Evolutionary conservation across 2,797 vertebrate genomes (phyloP).

Genomic region (Semotilus atromaculatus): DNA sequence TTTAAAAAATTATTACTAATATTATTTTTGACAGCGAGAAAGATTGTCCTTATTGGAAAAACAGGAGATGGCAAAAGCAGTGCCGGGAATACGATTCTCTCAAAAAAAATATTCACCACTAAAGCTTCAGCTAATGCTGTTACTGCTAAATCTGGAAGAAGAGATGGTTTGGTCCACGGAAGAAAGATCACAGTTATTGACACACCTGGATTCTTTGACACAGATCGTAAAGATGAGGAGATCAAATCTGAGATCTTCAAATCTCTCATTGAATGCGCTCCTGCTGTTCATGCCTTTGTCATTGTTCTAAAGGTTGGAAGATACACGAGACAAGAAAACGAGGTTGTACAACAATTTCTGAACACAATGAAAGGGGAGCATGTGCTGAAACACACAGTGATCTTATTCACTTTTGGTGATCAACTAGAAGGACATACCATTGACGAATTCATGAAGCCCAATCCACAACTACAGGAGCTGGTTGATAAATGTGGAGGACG

Average conservation of each 20-base stretch:
- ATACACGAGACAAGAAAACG: slow-evolving; percentile 61
- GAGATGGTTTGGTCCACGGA: neutral
- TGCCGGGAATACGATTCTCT: neutral
- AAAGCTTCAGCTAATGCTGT: neutral
- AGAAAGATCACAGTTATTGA: neutral
- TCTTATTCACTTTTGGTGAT: slow-evolving; percentile 25
- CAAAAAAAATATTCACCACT: neutral
- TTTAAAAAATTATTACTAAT: no score
- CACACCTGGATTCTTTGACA: slow-evolving; percentile 27
- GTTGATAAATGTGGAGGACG: slow-evolving; percentile 37
- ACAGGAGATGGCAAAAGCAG: neutral
- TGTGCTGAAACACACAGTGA: slow-evolving; percentile 48
- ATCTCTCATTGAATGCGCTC: neutral
- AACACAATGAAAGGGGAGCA: slow-evolving; percentile 50
- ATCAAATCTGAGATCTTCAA: neutral
- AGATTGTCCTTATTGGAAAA: neutral
- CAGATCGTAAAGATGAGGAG: neutral
- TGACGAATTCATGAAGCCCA: neutral
- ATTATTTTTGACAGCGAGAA: neutral
- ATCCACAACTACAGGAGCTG: slow-evolving; percentile 1
- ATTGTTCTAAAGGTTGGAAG: slow-evolving; percentile 66
- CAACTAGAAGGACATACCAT: neutral
- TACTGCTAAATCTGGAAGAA: neutral
- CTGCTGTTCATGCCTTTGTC: neutral
- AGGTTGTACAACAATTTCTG: slow-evolving; percentile 29